Percentiles rank a stretch among this genome's conserved stretches.
Conservation (phyloP, 2,888 invertebrate species). For the Hydrotaea cyrtoneurina region DNA sequence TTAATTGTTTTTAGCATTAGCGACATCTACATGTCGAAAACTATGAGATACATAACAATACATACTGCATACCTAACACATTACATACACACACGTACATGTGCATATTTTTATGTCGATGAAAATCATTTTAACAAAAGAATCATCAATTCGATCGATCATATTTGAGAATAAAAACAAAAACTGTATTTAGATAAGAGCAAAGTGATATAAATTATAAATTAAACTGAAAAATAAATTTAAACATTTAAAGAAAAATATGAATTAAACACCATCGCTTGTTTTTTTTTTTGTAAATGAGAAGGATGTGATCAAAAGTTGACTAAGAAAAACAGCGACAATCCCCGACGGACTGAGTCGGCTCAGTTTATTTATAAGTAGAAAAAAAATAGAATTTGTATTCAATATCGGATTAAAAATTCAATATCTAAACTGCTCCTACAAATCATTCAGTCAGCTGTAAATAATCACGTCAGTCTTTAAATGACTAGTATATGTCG, state of each 20-base stretch:
- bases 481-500: too few species aligned
- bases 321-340: too few species aligned
- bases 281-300: too few species aligned
- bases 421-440: too few species aligned
- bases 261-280: not conserved
- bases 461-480: too few species aligned
- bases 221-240: slow-evolving; percentile 53
- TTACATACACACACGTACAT: slow-evolving; percentile 43
- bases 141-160: slow-evolving; percentile 5
- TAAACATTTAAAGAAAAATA: slow-evolving; percentile 40
- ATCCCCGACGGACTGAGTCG: too few species aligned
- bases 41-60: slow-evolving; percentile 19
- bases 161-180: slow-evolving; percentile 11
- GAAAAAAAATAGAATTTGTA: too few species aligned
- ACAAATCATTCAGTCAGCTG: too few species aligned
- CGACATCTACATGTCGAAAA: slow-evolving; percentile 17
- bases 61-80: slow-evolving; percentile 27
- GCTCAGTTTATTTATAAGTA: too few species aligned
- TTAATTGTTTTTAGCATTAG: slow-evolving; percentile 51
- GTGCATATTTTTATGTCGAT: slow-evolving; percentile 54
- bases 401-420: too few species aligned
- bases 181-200: slow-evolving; percentile 42
- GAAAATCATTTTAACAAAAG: slow-evolving; percentile 37
- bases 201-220: slow-evolving; percentile 67
- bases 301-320: too few species aligned